phyloP scores from a whole-genome alignment of 2,113 vertebrate genomes.

The Prunella himalayana region DNA sequence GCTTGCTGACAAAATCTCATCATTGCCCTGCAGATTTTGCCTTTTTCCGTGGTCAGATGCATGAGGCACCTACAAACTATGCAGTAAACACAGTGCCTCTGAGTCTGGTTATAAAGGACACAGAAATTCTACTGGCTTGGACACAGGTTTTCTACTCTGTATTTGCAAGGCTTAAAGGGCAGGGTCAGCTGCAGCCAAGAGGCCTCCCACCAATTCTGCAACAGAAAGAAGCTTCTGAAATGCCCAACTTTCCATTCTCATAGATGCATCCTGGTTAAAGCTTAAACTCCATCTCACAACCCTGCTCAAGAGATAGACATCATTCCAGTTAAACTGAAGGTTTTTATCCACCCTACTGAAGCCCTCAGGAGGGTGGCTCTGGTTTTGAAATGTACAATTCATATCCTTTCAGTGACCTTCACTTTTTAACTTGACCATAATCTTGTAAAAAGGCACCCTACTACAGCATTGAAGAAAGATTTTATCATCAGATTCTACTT shows the following conservation, averaged over 20 bases:
- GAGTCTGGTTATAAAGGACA: neutral
- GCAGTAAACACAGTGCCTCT: neutral
- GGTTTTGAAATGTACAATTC: neutral
- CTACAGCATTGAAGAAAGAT: neutral
- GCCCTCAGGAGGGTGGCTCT: neutral
- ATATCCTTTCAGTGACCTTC: neutral
- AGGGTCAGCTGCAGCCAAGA: neutral
- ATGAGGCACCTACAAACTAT: neutral
- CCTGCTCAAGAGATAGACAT: neutral
- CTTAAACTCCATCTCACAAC: neutral
- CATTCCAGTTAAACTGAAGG: neutral
- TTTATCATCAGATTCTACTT: neutral
- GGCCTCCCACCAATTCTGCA: neutral
- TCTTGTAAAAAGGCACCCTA: neutral
- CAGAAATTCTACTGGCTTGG: too few relatives aligned
- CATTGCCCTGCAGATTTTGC: neutral
- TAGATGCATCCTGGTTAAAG: neutral
- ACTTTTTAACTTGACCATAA: neutral
- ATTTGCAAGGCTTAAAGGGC: neutral
- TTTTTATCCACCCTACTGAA: neutral
- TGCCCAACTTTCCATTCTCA: neutral
- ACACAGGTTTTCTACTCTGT: accelerated
- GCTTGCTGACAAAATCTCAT: neutral
- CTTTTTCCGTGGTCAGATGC: neutral
- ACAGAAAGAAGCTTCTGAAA: neutral